Base-by-base conservation (phyloP, 2,888 invertebrate species). In the Ectropis crepuscularia region DNA sequence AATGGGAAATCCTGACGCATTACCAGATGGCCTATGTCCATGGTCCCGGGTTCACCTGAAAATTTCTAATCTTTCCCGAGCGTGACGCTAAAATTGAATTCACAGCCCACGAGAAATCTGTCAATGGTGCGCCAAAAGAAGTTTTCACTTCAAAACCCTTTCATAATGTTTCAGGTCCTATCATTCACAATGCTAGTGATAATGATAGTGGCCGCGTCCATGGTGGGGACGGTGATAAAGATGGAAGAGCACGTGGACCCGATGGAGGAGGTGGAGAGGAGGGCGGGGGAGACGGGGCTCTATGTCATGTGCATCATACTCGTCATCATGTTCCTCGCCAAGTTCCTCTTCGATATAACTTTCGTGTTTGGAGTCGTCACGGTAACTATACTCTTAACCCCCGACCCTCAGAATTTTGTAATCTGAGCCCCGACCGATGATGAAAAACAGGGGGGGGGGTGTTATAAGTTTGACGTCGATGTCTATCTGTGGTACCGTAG, bases 221-320 rank as follows among this genome's bases (percentile, higher is more conserved):
- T 75, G 10, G 68, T 80, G 10, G 83, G 83, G 0, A 72, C 77
- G 0, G 62, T 83, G 10, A 75, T 83, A 39, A 71, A 68, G 0
- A 16, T 10, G 12, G 16, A 41, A 6, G 28, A 51, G 12, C 45
- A 73, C 0, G 47, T 75, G 11, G 41, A 60, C 11, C 65, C 58
- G 6, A 38, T 72, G 6, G 67, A 70, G 0, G 80, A 86, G 39
- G 62, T 82, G 0, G 85, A 88, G 41, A 68, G 72, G 37, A 79
- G 85, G 49, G 92, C 91, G 0, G 82, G 78, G 0, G 65, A 82
- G 16, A 85, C 88, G 0, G 91, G 89, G 0, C 67, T 87, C 0
- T 89, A 87, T 61, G 90, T 79, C 12, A 87, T 91, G 86, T 80
- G 81, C 49, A 83, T 92, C 48, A 89, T 91, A 8, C 75, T 92